Evolutionary conservation across 2,888 invertebrate species (phyloP).

Genomic region (Saturnia pavonia): DNA sequence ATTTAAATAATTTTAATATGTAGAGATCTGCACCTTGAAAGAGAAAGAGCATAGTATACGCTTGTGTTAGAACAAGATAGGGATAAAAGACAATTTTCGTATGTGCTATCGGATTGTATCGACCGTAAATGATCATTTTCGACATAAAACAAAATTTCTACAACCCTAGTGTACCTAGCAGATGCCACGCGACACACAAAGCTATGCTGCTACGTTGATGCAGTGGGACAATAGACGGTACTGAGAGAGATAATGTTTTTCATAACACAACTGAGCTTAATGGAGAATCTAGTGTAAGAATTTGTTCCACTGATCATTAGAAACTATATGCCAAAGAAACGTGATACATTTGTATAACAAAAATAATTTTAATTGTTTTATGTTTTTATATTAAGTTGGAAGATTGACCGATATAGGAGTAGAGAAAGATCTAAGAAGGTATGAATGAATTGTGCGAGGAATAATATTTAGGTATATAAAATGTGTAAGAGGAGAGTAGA

Average conservation of each 20-base stretch:
- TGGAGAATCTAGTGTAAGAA: conserved; percentile 31
- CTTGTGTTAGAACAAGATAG: no score
- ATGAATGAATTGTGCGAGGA: neutral
- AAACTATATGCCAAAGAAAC: conserved; percentile 2
- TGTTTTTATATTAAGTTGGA: no score
- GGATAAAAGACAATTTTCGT: no score
- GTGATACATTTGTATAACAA: neutral
- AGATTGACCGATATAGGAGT: neutral
- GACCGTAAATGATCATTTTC: no score
- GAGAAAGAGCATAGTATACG: no score
- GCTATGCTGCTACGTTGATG: conserved; percentile 36
- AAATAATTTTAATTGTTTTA: no score
- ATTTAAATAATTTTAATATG: no score
- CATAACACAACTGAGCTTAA: conserved; percentile 47
- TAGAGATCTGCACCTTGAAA: no score
- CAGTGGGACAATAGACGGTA: conserved; percentile 45
- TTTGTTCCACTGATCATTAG: conserved; percentile 18
- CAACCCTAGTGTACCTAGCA: conserved; percentile 37
- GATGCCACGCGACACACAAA: conserved; percentile 42
- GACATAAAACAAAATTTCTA: neutral
- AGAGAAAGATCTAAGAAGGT: no score
- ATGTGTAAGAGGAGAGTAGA: no score
- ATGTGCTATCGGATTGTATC: no score
- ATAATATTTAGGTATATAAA: no score
- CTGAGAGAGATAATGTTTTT: conserved; percentile 54